These are phyloP conservation scores for Anisognathus igniventris DNA, from an alignment of 2,797 vertebrate genomes.

Conservation along the genomic window DNA sequence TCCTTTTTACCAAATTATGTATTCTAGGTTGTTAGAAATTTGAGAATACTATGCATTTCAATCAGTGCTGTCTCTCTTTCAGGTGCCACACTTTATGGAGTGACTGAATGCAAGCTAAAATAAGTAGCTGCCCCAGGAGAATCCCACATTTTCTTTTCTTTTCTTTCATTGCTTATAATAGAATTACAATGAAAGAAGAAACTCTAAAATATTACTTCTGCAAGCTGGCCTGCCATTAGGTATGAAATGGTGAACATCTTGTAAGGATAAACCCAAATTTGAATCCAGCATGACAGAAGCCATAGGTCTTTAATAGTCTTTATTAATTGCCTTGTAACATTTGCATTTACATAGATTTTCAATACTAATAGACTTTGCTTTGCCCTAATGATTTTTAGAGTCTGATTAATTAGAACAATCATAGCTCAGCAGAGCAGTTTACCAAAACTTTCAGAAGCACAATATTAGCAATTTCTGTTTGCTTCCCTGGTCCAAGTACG, in stretches of 20 bases:
- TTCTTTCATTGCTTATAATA: background rate
- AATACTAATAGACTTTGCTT: background rate
- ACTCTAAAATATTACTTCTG: background rate
- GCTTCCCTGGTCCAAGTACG: background rate
- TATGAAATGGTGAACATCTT: background rate
- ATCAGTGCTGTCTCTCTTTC: background rate
- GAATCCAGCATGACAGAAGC: background rate
- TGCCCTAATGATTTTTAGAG: background rate
- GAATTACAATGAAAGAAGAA: background rate
- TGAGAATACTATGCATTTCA: background rate
- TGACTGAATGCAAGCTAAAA: background rate
- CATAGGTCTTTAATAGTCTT: background rate
- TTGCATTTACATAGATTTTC: background rate
- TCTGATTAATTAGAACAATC: background rate
- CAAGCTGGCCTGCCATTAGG: background rate
- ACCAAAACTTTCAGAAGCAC: background rate
- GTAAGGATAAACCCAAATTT: background rate
- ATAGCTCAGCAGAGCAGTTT: background rate
- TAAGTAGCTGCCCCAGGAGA: background rate
- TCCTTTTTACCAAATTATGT: background rate
- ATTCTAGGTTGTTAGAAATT: background rate
- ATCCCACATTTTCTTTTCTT: background rate
- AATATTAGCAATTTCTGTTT: background rate
- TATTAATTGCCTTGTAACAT: background rate
- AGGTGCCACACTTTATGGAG: fast-evolving